Percentiles rank a stretch among this genome's conserved stretches.
These are phyloP conservation scores for Myotis davidii DNA, from an alignment of 2,113 vertebrate genomes.

Conservation along the genomic window DNA sequence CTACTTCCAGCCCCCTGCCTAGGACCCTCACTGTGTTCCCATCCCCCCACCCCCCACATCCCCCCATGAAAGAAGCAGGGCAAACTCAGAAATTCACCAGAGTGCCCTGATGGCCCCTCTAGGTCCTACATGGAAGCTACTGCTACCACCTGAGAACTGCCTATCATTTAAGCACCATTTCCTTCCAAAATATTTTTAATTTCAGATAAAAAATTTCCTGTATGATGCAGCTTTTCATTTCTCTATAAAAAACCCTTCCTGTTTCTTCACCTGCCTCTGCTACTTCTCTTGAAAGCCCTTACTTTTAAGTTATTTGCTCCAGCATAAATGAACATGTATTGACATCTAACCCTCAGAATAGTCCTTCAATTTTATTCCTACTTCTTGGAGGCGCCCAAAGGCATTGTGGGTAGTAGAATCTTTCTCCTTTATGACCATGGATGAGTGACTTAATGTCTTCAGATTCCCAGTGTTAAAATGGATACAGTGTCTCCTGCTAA, in stretches of 20 bases:
- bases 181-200: not conserved
- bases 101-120: not conserved
- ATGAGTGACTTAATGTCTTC: not conserved
- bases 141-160: not conserved
- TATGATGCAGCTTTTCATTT: not conserved
- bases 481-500: not conserved
- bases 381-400: not conserved
- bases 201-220: not conserved
- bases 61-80: not conserved
- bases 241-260: not conserved
- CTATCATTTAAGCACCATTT: not conserved
- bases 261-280: not conserved
- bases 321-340: not conserved
- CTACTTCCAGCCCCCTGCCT: not conserved
- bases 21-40: rapidly evolving
- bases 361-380: not conserved
- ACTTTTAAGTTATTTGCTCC: not conserved
- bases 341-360: not conserved
- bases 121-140: not conserved
- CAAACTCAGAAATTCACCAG: not conserved
- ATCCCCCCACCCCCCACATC: too few species aligned
- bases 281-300: not conserved
- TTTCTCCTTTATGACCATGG: not conserved
- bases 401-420: not conserved
- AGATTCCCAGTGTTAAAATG: not conserved